Base-by-base conservation (phyloP, 2,797 vertebrate species). In the Lithobates sylvaticus region DNA sequence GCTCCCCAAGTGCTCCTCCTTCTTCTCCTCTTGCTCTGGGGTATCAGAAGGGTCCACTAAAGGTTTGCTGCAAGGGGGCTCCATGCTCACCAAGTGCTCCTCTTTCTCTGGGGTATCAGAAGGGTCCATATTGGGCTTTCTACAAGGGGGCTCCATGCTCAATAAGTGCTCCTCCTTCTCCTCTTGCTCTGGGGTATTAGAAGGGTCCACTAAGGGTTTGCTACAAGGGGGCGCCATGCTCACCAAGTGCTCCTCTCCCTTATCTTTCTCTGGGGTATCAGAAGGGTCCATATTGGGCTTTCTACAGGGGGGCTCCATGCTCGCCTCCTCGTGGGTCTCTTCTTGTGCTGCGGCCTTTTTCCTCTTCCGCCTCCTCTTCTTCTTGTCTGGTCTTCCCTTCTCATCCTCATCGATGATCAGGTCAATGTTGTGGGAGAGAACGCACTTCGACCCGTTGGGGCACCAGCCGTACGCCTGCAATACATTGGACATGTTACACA, bases 391-490 rank as follows among this genome's bases (percentile, higher is more conserved):
- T 29, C 88, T 91, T 21, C 72, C 84, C 76, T 93, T 96, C 90
- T 99, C 98, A 0, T 99, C 97, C 79, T 96, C 96, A 13, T 96
- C 95, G 79, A 99, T 95, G 89, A 99, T 99, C 58, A 96, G 95
- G 90, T 99, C 97, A 0, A 97, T 98, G 90, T 99, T 95, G 7
- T 99, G 98, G 65, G 98, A 99, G 81, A 94, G 92, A 16, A 91
- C 89, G 91, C 98, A 99, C 84, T 95, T 94, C 16, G 93, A 77
- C 18, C 98, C 98, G 69, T 95, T 94, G 0, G 96, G 94, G 89
- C 98, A 99, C 97, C 97, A 99, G 69, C 98, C 98, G 15, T 97
- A 99, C 0, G 96, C 97, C 98, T 99, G 71, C 0, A 21, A n/a
- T 34, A 0, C 65, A 83, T 32, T 0, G 68, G 23, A 47, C 6